A percentile compares a stretch with the other conserved stretches of the same genome.
phyloP scores from a whole-genome alignment of 2,888 invertebrate genomes.

The Thereva unica region DNA sequence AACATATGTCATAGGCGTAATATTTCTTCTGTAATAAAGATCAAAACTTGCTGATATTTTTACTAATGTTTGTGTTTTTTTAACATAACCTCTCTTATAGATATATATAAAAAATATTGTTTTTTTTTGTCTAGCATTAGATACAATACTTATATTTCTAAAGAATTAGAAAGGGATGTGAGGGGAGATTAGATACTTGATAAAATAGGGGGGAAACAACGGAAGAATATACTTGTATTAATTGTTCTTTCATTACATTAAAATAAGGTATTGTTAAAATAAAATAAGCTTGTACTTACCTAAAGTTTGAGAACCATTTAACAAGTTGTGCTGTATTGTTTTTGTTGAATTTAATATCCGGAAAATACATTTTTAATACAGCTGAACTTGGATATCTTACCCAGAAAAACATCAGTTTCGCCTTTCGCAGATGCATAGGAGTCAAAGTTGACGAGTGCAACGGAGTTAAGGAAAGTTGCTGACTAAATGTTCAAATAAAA shows the following conservation, averaged over 20 bases:
- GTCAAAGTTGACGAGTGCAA: slow-evolving; percentile 94
- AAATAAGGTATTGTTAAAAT: background rate
- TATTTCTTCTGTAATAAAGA: slow-evolving; percentile 40
- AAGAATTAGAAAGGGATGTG: too few relatives aligned
- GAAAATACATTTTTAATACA: slow-evolving; percentile 99
- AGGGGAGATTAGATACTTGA: too few relatives aligned
- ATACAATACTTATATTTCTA: too few relatives aligned
- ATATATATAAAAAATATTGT: too few relatives aligned
- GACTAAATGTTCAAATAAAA: slow-evolving; percentile 9
- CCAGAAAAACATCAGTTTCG: slow-evolving; percentile 99
- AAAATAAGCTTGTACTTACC: slow-evolving; percentile 69
- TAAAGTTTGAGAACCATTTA: slow-evolving; percentile 99
- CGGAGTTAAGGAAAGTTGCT: slow-evolving; percentile 74
- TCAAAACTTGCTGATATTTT: slow-evolving; percentile 37
- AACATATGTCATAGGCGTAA: slow-evolving; percentile 39
- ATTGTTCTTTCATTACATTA: background rate
- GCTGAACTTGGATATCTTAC: slow-evolving; percentile 98
- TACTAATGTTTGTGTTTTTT: too few relatives aligned
- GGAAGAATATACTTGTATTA: too few relatives aligned
- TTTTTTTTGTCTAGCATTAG: too few relatives aligned
- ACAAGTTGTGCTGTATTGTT: slow-evolving; percentile 99
- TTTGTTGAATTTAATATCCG: slow-evolving; percentile 99
- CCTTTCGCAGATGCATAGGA: slow-evolving; percentile 99
- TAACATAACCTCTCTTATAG: too few relatives aligned
- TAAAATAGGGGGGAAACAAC: too few relatives aligned